A percentile compares a stretch with the other conserved stretches of the same genome.
These are phyloP conservation scores for Crypturellus undulatus DNA, from an alignment of 2,113 vertebrate genomes.

Conservation along the genomic window DNA sequence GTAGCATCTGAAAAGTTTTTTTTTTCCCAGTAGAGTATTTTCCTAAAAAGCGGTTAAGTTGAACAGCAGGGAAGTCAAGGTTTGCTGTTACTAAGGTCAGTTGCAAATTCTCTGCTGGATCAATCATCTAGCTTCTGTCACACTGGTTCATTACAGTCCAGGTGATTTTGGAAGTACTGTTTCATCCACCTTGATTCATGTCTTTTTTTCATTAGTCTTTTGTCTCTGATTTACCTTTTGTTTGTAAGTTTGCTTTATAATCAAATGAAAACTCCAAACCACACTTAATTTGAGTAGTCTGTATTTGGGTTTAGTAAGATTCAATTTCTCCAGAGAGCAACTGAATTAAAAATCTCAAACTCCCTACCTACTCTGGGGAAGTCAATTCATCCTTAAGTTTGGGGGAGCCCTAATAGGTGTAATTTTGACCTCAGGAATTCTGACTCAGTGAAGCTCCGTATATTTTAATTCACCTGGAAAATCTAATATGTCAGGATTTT, in stretches of 20 bases:
- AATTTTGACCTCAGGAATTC: background rate
- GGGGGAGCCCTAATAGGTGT: accelerated
- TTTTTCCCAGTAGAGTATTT: background rate
- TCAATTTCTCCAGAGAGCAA: background rate
- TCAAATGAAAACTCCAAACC: background rate
- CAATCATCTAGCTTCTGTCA: background rate
- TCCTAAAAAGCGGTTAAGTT: background rate
- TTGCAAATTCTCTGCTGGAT: background rate
- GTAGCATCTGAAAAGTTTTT: background rate
- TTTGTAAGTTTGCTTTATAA: background rate
- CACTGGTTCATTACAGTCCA: background rate
- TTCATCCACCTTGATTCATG: background rate
- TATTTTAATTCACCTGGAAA: background rate
- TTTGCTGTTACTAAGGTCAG: background rate
- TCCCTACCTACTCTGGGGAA: background rate
- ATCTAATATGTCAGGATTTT: background rate
- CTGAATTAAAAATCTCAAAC: background rate
- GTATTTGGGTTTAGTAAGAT: background rate
- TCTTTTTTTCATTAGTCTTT: background rate
- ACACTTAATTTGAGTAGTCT: background rate
- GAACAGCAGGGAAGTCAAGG: background rate
- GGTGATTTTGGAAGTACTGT: background rate
- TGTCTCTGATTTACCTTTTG: background rate
- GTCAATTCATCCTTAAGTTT: background rate
- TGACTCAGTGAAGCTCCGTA: background rate